A percentile compares a stretch with the other conserved stretches of the same genome.
Evolutionary conservation across 2,113 vertebrate genomes (phyloP).

Genomic region (Scalopus aquaticus): DNA sequence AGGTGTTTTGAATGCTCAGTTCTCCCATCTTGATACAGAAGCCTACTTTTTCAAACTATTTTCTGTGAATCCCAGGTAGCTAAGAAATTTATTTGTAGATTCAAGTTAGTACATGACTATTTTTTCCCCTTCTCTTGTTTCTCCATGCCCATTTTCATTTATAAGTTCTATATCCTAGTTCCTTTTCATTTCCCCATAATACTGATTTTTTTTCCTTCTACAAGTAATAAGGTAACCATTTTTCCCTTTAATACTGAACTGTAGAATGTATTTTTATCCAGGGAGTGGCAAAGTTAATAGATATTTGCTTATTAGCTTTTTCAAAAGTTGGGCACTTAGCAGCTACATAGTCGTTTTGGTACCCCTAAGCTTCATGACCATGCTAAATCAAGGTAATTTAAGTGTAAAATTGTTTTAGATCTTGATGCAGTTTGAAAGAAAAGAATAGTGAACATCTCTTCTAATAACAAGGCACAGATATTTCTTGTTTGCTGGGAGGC

Average conservation of each 20-base stretch:
- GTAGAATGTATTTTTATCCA: neutral
- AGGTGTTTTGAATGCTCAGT: neutral
- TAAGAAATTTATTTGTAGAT: neutral
- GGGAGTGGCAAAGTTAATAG: neutral
- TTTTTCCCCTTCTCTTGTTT: neutral
- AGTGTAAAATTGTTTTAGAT: neutral
- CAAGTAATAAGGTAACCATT: conserved; percentile 9
- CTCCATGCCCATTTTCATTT: neutral
- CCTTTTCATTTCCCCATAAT: neutral
- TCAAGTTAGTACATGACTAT: neutral
- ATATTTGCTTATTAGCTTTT: conserved; percentile 8
- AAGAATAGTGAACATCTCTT: neutral
- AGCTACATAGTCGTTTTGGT: neutral
- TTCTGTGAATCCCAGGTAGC: neutral
- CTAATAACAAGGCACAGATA: neutral
- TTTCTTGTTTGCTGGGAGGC: conserved; percentile 3
- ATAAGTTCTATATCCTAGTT: neutral
- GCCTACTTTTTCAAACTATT: neutral
- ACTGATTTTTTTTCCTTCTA: neutral
- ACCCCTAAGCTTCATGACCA: neutral
- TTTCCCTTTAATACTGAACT: neutral
- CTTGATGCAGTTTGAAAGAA: neutral
- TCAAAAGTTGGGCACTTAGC: neutral
- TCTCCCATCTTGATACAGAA: neutral
- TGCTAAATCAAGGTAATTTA: neutral